Evolutionary conservation across 37 sponge, comb jelly and placozoan genomes (phyloP), one percentile per base, ranked within the genome.

Genomic region (Agelas oroides): DNA sequence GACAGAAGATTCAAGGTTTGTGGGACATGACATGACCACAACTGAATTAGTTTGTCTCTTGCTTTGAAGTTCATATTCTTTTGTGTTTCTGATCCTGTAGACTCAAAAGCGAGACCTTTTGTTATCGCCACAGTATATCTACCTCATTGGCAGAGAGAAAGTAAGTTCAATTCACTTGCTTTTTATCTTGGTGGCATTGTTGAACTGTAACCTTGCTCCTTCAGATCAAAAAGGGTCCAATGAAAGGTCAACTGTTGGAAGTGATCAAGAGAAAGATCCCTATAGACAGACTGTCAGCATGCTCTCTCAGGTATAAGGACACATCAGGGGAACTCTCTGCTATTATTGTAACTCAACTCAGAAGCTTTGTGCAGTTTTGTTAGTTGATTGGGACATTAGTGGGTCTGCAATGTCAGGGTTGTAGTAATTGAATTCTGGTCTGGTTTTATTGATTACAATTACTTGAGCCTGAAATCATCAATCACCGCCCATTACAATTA

Each of bases 221-320:
- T 18, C 70, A 93, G 98, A 87, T 98, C 73, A 94, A 94, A 85
- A 98, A 98, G 68, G 98, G 98, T 53, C 98, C 98, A 32, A 85
- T 87, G 69, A 96, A 96, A 24, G 98, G 98, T 31, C 89, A 95
- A 71, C 41, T 98, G 32, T 70, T 94, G 18, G 98, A 98, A 69
- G 92, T 92, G 6, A 84, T 98, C 6, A 95, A 96, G 89, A 83
- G 98, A 78, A 89, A 96, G 81, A 89, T 98, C 14, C 85, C 96
- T 21, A 28, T 98, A 2, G 96, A 92, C 27, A 58, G 63, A 17
- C 70, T 98, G 3, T 27, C 86, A 33, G 75, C 82, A 36, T 64
- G 93, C 0, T 94, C 97, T 2, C 88, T 96, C 3, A 95, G 95
- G 92, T 91, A 70, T 31, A 27, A 5, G 8, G 31, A 23, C 38